Conservation (phyloP, 2,888 invertebrate species). For the Pheosia gnoma region DNA sequence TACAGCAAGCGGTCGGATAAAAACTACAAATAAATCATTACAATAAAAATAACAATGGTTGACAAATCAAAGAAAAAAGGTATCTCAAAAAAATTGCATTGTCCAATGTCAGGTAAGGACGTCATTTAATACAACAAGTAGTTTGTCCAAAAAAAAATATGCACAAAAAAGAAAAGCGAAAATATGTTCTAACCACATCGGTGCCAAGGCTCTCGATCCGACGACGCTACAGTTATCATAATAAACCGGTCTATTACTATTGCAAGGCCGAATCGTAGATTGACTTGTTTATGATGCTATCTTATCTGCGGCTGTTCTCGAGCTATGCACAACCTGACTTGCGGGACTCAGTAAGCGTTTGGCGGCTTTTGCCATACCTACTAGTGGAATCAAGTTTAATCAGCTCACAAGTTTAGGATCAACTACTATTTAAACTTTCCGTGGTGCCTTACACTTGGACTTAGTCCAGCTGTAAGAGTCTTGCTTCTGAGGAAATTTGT, state of each 20-base stretch:
- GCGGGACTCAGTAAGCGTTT: too few species aligned
- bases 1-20: too few species aligned
- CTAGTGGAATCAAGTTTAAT: too few species aligned
- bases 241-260: conserved; percentile 30
- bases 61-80: background rate
- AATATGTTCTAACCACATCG: conserved; percentile 19
- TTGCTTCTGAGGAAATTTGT: too few species aligned
- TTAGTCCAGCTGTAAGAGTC: too few species aligned
- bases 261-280: conserved; percentile 13
- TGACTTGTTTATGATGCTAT: conserved; percentile 6
- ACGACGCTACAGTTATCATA: conserved; percentile 38
- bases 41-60: background rate
- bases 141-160: conserved; percentile 1
- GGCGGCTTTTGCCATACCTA: too few species aligned
- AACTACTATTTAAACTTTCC: too few species aligned
- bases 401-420: too few species aligned
- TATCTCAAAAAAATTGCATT: background rate
- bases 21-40: too few species aligned
- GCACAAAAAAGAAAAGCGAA: conserved; percentile 10
- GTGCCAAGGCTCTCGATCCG: conserved; percentile 44
- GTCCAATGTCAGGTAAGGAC: background rate
- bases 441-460: too few species aligned
- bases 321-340: too few species aligned
- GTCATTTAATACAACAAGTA: background rate
- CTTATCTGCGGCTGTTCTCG: conserved; percentile 2